Evolutionary conservation across 1,140 invertebrate genomes (phyloP).

Genomic region (Caerostris darwini): DNA sequence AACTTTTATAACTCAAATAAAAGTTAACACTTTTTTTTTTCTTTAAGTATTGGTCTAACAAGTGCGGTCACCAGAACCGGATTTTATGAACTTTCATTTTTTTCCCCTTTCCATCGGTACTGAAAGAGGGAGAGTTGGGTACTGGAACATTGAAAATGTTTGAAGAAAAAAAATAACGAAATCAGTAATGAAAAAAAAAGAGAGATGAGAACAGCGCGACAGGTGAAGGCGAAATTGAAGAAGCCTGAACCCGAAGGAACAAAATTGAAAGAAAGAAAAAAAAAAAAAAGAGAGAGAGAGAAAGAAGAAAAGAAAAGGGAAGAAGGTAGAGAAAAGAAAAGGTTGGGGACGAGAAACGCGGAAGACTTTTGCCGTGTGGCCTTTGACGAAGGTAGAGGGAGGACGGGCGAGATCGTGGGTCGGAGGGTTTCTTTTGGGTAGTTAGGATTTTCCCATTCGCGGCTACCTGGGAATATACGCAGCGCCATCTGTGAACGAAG

Average conservation of each 20-base stretch:
- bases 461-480: background rate
- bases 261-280: background rate
- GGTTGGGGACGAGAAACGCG: slow-evolving; percentile 53
- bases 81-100: slow-evolving; percentile 68
- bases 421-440: background rate
- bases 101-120: background rate
- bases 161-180: background rate
- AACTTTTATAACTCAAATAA: slow-evolving; percentile 1
- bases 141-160: slow-evolving; percentile 46
- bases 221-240: slow-evolving; percentile 74
- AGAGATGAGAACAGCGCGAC: slow-evolving; percentile 48
- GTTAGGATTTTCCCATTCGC: background rate
- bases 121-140: slow-evolving; percentile 74
- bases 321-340: slow-evolving; percentile 26
- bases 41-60: background rate
- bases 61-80: slow-evolving; percentile 64
- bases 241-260: background rate
- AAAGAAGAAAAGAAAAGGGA: background rate
- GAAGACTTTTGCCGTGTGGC: slow-evolving; percentile 35
- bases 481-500: background rate
- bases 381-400: background rate
- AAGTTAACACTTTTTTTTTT: background rate
- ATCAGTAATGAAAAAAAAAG: slow-evolving; percentile 1
- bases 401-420: background rate
- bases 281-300: background rate